Evolutionary conservation across 1,140 invertebrate genomes (phyloP), one percentile per base, ranked within the genome.

Genomic region (Teleopsis dalmanni): DNA sequence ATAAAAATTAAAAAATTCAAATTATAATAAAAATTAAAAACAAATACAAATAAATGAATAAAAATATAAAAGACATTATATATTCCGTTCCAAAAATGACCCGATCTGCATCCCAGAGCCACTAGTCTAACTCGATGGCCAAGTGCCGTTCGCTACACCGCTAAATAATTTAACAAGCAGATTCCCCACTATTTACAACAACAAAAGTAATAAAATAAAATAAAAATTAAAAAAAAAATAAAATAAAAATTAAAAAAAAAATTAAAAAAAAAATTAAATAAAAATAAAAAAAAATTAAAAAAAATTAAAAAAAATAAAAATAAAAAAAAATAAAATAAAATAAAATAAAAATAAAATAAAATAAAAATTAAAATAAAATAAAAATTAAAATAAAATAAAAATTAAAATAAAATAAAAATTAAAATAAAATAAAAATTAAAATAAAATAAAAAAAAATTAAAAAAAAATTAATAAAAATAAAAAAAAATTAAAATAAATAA

Each of bases 21-120:
- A n/a, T n/a, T 40, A 23, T 40, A 22, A 40, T 22, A 40, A 40
- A 22, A n/a, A 23, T 40, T 40, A 23, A 23, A 23, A 19, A 40
- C 37, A 6, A 23, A 23, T 16, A 40, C 37, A 40, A 40, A 40
- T 40, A 25, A 23, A 25, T 11, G n/a, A 19, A n/a, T n/a, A n/a
- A n/a, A n/a, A n/a, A n/a, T n/a, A n/a, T n/a, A n/a, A n/a, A n/a
- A n/a, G n/a, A n/a, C n/a, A n/a, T n/a, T n/a, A n/a, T n/a, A n/a
- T n/a, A n/a, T n/a, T n/a, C n/a, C n/a, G n/a, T n/a, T n/a, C n/a
- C n/a, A n/a, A n/a, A n/a, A n/a, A n/a, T n/a, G n/a, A n/a, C n/a
- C n/a, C n/a, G n/a, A n/a, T n/a, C n/a, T n/a, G n/a, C n/a, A n/a
- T n/a, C n/a, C n/a, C n/a, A n/a, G n/a, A n/a, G n/a, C n/a, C n/a